Percentiles rank a stretch among this genome's conserved stretches.
Conservation (phyloP, 2,797 vertebrate genomes). For the Spheniscus humboldti region DNA sequence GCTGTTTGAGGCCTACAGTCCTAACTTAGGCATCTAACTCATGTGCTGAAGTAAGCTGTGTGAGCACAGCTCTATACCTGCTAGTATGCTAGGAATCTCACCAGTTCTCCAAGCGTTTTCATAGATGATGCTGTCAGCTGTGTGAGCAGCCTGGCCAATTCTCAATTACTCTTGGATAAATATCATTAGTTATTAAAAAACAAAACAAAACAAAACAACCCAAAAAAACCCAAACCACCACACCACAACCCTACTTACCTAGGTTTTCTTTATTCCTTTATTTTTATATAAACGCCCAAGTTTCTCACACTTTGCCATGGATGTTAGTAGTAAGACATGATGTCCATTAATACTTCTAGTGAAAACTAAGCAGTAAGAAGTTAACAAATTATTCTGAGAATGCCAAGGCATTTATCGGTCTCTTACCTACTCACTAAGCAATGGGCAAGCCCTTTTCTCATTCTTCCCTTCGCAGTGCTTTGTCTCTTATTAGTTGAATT, state of each 20-base stretch:
- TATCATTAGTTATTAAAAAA: not conserved
- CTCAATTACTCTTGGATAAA: not conserved
- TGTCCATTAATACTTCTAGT: not conserved
- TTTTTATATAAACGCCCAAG: not conserved
- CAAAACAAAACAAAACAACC: not conserved
- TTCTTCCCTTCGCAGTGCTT: not conserved
- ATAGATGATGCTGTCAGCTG: not conserved
- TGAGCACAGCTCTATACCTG: not conserved
- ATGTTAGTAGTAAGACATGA: not conserved
- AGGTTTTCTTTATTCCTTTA: not conserved
- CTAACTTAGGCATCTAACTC: not conserved
- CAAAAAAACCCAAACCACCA: rapidly evolving
- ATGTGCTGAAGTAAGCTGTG: not conserved
- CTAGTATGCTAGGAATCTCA: not conserved
- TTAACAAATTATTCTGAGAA: not conserved
- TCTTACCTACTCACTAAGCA: not conserved
- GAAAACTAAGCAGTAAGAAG: not conserved
- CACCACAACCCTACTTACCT: not conserved
- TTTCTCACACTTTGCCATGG: not conserved
- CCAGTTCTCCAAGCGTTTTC: not conserved
- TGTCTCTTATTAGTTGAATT: not conserved
- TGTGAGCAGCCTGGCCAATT: not conserved
- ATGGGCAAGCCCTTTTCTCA: not conserved
- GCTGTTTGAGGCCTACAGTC: not conserved
- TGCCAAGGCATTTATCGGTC: not conserved